Conservation (phyloP, 2,113 vertebrate genomes). For the Cinclus mexicanus region DNA sequence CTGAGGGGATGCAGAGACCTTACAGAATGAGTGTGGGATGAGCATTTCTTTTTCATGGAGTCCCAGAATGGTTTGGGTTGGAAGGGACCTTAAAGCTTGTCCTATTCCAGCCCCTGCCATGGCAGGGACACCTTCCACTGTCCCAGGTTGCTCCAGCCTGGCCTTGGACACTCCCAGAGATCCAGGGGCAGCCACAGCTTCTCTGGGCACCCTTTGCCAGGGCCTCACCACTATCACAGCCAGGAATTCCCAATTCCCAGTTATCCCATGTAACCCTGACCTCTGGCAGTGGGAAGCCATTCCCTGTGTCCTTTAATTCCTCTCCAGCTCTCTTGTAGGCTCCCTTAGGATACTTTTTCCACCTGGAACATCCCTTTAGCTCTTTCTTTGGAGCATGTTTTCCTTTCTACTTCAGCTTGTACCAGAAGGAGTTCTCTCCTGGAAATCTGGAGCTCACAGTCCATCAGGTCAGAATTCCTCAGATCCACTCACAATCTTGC, state of each 20-base stretch:
- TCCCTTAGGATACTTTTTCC: background rate
- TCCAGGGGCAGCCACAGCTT: background rate
- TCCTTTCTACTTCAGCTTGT: background rate
- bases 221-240: fast-evolving
- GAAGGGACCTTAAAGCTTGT: background rate
- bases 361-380: background rate
- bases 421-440: background rate
- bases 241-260: background rate
- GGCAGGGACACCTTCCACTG: background rate
- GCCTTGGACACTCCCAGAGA: background rate
- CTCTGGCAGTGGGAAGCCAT: background rate
- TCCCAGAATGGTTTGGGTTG: background rate
- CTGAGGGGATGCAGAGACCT: background rate
- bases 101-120: fast-evolving
- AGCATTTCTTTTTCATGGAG: background rate
- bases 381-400: background rate
- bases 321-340: background rate
- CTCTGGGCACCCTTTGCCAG: background rate
- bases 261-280: fast-evolving
- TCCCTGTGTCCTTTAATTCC: background rate
- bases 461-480: background rate
- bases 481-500: background rate
- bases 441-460: background rate
- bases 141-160: fast-evolving
- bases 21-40: background rate